Evolutionary conservation across 2,113 vertebrate species (phyloP).

Genomic region (Alligator sinensis): DNA sequence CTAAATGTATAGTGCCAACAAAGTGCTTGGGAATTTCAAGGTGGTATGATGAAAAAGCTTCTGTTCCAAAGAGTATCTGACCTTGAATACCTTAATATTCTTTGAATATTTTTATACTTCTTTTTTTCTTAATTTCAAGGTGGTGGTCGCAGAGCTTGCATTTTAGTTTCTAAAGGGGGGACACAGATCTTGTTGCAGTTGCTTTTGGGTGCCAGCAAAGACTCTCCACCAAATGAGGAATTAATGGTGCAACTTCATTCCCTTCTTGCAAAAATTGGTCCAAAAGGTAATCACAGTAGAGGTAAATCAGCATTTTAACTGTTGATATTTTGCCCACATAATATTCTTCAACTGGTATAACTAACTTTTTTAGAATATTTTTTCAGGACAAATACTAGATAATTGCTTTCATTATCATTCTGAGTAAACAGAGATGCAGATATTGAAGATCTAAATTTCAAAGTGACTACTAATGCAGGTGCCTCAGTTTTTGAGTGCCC

Average conservation of each 20-base stretch:
- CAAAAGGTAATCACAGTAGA: constrained; percentile 85
- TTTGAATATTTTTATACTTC: neutral
- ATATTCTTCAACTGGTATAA: neutral
- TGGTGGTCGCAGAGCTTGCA: constrained; percentile 86
- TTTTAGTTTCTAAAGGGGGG: constrained; percentile 93
- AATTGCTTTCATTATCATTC: neutral
- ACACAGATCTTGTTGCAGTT: constrained; percentile 91
- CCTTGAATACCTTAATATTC: neutral
- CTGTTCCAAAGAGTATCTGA: neutral
- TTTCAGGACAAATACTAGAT: neutral
- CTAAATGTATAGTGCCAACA: accelerated
- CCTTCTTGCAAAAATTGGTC: constrained; percentile 93
- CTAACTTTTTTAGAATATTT: neutral
- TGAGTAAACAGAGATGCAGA: neutral
- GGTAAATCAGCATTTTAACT: neutral
- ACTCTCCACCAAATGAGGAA: constrained; percentile 88
- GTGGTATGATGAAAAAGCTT: neutral
- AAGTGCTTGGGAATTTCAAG: neutral
- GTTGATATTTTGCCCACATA: neutral
- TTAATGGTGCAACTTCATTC: constrained; percentile 94
- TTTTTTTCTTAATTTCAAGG: constrained; percentile 76
- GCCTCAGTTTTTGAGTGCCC: neutral
- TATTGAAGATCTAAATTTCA: neutral
- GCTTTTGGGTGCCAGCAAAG: constrained; percentile 87
- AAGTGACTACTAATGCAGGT: neutral